A percentile compares a stretch with the other conserved stretches of the same genome.
phyloP scores from a whole-genome alignment of 2,888 invertebrate species.

The Buathra laborator region DNA sequence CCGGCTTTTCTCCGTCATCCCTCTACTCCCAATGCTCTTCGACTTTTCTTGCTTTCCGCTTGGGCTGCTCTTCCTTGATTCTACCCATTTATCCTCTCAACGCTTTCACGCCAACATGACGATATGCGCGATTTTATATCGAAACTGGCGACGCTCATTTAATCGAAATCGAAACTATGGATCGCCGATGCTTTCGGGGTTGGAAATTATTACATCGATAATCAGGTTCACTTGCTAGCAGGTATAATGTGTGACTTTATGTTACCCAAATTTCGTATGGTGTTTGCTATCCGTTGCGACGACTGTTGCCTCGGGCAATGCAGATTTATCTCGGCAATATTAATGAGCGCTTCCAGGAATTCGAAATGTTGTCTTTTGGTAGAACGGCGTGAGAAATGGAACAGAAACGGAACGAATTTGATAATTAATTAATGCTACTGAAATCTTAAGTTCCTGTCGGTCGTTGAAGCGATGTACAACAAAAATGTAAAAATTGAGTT shows the following conservation, averaged over 20 bases:
- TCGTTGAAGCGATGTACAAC: background rate
- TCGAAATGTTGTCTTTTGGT: background rate
- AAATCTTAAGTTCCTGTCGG: background rate
- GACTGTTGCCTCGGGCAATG: background rate
- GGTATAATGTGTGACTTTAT: too few relatives aligned
- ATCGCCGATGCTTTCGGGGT: too few relatives aligned
- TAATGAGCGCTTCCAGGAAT: background rate
- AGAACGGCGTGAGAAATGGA: background rate
- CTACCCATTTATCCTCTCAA: background rate
- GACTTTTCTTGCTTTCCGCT: constrained; percentile 23
- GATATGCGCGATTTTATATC: too few relatives aligned
- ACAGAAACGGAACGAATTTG: too few relatives aligned
- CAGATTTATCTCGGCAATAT: constrained; percentile 9
- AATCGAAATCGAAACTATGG: background rate
- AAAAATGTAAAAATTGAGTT: background rate
- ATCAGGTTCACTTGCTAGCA: too few relatives aligned
- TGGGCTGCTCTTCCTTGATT: background rate
- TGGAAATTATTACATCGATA: too few relatives aligned
- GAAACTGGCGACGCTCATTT: background rate
- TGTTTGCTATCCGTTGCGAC: background rate
- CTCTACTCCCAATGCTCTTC: background rate
- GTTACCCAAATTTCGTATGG: background rate
- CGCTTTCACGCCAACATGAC: too few relatives aligned
- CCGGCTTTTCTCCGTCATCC: constrained; percentile 4
- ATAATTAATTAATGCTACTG: background rate